These are phyloP conservation scores for Drosophila yakuba DNA, from an alignment of 1,140 invertebrate species.

Conservation along the genomic window DNA sequence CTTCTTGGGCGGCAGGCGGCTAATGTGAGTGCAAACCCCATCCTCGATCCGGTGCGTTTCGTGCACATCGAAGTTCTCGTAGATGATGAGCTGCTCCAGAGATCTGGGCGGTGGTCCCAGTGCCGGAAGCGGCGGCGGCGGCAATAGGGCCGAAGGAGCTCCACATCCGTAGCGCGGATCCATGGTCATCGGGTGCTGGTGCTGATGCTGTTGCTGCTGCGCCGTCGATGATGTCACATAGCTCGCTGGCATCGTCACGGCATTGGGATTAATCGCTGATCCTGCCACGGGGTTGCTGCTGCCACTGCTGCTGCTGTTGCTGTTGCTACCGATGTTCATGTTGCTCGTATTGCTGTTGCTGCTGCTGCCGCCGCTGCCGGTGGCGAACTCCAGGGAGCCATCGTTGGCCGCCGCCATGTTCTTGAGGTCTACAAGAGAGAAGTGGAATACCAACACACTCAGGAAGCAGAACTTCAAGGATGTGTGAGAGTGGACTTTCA, in stretches of 20 bases:
- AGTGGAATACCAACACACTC: constrained; percentile 40
- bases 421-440: constrained; percentile 78
- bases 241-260: constrained; percentile 23
- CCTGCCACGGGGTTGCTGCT: constrained; percentile 24
- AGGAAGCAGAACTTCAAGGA: constrained; percentile 17
- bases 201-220: constrained; percentile 36
- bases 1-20: constrained; percentile 82
- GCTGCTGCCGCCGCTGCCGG: constrained; percentile 52
- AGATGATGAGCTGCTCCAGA: constrained; percentile 78
- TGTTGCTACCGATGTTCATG: constrained; percentile 33
- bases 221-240: constrained; percentile 33
- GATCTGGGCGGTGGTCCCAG: constrained; percentile 65
- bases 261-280: constrained; percentile 16
- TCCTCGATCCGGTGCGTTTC: constrained; percentile 83
- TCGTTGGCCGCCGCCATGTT: constrained; percentile 78
- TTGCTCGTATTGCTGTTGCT: constrained; percentile 33
- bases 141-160: constrained; percentile 35
- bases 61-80: constrained; percentile 83
- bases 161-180: constrained; percentile 59
- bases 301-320: constrained; percentile 29
- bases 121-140: constrained; percentile 40
- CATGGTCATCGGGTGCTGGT: constrained; percentile 39
- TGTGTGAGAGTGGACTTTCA: neutral
- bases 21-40: constrained; percentile 82
- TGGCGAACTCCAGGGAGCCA: constrained; percentile 72